phyloP scores from a whole-genome alignment of 92 coral and sea anemone species.

The Phenganax subtilis region DNA sequence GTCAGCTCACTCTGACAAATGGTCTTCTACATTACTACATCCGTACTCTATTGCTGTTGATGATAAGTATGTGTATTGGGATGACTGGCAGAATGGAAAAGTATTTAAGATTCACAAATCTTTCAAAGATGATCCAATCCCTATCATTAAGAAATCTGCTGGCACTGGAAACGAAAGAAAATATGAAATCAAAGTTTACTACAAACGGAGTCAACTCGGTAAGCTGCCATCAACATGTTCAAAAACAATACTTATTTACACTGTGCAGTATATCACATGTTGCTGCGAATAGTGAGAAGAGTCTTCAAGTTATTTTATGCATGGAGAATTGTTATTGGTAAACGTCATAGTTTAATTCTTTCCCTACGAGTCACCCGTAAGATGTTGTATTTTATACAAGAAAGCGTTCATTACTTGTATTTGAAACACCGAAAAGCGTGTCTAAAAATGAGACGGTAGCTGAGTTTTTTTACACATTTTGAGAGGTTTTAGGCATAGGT shows the following conservation, averaged over 20 bases:
- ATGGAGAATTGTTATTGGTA: too few species aligned
- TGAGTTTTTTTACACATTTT: too few species aligned
- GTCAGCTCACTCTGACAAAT: neutral
- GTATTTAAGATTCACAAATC: slow-evolving; percentile 61
- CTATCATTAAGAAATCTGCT: slow-evolving; percentile 49
- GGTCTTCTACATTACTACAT: slow-evolving; percentile 47
- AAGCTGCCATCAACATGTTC: neutral
- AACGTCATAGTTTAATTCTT: too few species aligned
- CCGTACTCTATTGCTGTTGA: slow-evolving; percentile 84
- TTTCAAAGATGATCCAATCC: slow-evolving; percentile 49
- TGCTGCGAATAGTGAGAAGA: too few species aligned
- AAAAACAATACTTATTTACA: neutral
- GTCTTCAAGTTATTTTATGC: too few species aligned
- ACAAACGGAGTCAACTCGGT: slow-evolving; percentile 73
- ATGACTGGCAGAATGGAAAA: slow-evolving; percentile 82
- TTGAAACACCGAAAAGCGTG: too few species aligned
- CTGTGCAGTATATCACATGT: neutral
- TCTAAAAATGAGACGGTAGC: too few species aligned
- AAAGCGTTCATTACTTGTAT: too few species aligned
- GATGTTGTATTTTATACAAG: too few species aligned
- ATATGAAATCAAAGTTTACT: slow-evolving; percentile 87
- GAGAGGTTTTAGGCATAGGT: too few species aligned
- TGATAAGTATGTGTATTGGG: slow-evolving; percentile 81
- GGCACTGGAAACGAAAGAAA: slow-evolving; percentile 48
- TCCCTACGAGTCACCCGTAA: too few species aligned